phyloP scores from a whole-genome alignment of 2,888 invertebrate species.

The Drosophila paucipuncta region DNA sequence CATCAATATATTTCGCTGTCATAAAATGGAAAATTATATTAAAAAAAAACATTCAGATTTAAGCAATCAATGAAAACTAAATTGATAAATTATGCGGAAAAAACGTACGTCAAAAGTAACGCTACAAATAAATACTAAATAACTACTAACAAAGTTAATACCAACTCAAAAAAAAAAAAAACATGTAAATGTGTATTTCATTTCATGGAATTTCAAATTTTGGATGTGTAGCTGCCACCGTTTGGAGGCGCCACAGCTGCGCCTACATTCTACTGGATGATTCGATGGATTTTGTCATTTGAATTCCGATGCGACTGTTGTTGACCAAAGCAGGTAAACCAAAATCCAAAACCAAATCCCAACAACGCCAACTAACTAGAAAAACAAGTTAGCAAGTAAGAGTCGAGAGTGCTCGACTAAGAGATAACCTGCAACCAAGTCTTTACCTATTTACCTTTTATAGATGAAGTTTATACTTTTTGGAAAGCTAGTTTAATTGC shows the following conservation, averaged over 20 bases:
- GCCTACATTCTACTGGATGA: conserved; percentile 81
- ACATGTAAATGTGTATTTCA: conserved; percentile 24
- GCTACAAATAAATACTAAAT: conserved; percentile 66
- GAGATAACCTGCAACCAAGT: not conserved
- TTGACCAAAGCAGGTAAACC: conserved; percentile 60
- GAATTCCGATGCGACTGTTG: conserved; percentile 32
- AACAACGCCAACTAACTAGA: conserved; percentile 33
- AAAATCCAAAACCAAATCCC: conserved; percentile 29
- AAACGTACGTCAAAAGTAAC: conserved; percentile 36
- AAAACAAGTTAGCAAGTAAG: not conserved
- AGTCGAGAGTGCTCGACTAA: not conserved
- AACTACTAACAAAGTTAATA: conserved; percentile 51
- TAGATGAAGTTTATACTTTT: not conserved
- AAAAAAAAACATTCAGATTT: conserved; percentile 31
- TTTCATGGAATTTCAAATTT: conserved; percentile 28
- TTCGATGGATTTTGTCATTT: conserved; percentile 78
- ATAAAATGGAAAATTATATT: conserved; percentile 10
- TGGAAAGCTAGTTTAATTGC: not conserved
- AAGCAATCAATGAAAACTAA: conserved; percentile 67
- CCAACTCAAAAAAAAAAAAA: conserved; percentile 17
- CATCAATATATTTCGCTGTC: conserved; percentile 24
- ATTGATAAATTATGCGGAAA: conserved; percentile 66
- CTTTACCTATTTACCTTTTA: not conserved
- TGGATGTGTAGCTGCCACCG: conserved; percentile 52
- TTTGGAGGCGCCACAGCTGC: conserved; percentile 82